Percentiles rank a stretch among this genome's conserved stretches.
These are phyloP conservation scores for Achroia grisella DNA, from an alignment of 1,140 invertebrate genomes.

Conservation along the genomic window DNA sequence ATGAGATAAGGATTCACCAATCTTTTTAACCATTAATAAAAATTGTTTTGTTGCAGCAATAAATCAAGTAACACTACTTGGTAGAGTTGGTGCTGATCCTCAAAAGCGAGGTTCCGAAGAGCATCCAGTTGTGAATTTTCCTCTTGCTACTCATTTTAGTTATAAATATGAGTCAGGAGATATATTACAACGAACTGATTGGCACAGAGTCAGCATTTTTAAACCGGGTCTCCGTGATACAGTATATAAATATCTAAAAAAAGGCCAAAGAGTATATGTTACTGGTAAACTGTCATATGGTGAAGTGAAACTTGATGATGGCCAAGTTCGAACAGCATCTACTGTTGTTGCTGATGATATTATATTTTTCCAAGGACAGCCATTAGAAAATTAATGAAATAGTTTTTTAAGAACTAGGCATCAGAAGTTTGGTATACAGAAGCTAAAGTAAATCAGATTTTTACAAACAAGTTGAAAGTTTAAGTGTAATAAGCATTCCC, in stretches of 20 bases:
- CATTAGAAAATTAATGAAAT: conserved; percentile 5
- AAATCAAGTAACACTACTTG: conserved; percentile 90
- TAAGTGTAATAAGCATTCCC: background rate
- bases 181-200: conserved; percentile 89
- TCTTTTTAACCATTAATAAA: no score
- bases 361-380: conserved; percentile 80
- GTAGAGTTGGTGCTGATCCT: conserved; percentile 89
- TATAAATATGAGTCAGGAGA: conserved; percentile 87
- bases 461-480: no score
- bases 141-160: conserved; percentile 91
- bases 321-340: conserved; percentile 80
- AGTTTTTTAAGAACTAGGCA: background rate
- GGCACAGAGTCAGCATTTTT: conserved; percentile 93
- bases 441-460: no score
- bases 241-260: conserved; percentile 85
- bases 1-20: no score
- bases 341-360: conserved; percentile 91
- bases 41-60: conserved; percentile 78
- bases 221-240: conserved; percentile 86
- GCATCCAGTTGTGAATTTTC: conserved; percentile 92
- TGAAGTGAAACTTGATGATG: conserved; percentile 86
- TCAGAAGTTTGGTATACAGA: no score
- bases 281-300: conserved; percentile 89
- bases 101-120: conserved; percentile 86
- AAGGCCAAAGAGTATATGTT: conserved; percentile 90